Evolutionary conservation across 92 coral and sea anemone species (phyloP), one percentile per base, ranked within the genome.

Genomic region (Paramuricea clavata): DNA sequence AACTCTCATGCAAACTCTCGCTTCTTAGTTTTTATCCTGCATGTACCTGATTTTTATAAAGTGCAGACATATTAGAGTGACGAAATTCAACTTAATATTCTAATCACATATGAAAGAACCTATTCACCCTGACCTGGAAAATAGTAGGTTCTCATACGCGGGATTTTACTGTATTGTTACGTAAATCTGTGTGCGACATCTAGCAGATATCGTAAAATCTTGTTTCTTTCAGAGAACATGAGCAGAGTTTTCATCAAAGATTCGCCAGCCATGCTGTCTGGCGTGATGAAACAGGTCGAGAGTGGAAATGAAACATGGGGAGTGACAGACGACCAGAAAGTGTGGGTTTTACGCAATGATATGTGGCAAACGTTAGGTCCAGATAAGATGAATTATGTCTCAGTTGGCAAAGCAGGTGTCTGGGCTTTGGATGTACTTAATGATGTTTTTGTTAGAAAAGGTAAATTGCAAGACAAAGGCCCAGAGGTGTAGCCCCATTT

Each of bases 261-360:
- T 1, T 0, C 12, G 19, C 72, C 72, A 0, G 41, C 28, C 6
- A 28, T 65, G 72, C 41, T 65, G 72, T 28, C 35, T 11, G 72
- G 11, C 11, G 39, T 13, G 22, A 27, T 65, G 36, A 65, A 31
- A 28, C 72, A 65, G 39, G 72, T 65, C 22, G 72, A 65, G 16
- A 65, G 72, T 16, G 72, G 72, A 3, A 25, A 65, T 2, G 41
- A 65, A 28, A 65, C 72, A 26, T 65, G 72, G 72, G 72, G 39
- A 11, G 0, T 65, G 34, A 65, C 27, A 33, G 72, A 65, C 1
- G 72, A 65, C 11, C 41, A 16, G 31, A 65, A 39, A 19, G 1
- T 65, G 39, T 65, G 72, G 72, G 22, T 28, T 3, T 26, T 65
- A 12, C n/a, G n/a, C n/a, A 28, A n/a, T 5, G 13, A 65, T 12